Evolutionary conservation across 2,113 vertebrate species (phyloP).

Genomic region (Meriones unguiculatus): DNA sequence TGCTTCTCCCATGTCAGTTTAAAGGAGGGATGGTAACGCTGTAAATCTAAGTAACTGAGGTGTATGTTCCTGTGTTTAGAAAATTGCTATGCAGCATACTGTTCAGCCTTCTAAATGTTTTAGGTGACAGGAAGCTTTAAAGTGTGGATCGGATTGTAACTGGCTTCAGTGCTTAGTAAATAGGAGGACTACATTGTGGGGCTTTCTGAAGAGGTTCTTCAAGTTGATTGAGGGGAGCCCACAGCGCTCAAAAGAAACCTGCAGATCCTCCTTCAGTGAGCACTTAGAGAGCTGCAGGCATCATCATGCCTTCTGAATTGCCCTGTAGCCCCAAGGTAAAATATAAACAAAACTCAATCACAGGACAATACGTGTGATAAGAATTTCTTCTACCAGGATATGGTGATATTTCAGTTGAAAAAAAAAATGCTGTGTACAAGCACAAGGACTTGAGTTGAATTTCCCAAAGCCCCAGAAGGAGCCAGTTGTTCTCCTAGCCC

Average conservation of each 20-base stretch:
- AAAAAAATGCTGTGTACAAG: neutral
- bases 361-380: neutral
- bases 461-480: neutral
- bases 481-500: neutral
- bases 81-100: conserved; percentile 43
- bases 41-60: conserved; percentile 72
- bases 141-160: conserved; percentile 15
- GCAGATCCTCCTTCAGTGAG: neutral
- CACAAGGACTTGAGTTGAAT: neutral
- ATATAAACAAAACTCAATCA: conserved; percentile 42
- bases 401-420: neutral
- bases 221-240: neutral
- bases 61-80: conserved; percentile 33
- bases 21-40: conserved; percentile 47
- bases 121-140: neutral
- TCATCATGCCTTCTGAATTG: conserved; percentile 10
- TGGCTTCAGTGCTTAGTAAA: conserved; percentile 27
- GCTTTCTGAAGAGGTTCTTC: conserved; percentile 20
- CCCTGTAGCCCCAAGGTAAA: neutral
- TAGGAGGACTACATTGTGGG: neutral
- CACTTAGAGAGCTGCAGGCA: neutral
- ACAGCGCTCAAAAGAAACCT: neutral
- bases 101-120: conserved; percentile 42
- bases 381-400: neutral
- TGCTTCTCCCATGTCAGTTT: conserved; percentile 66